Evolutionary conservation across 2,888 invertebrate genomes (phyloP), one percentile per base, ranked within the genome.

Genomic region (Cephonodes hylas): DNA sequence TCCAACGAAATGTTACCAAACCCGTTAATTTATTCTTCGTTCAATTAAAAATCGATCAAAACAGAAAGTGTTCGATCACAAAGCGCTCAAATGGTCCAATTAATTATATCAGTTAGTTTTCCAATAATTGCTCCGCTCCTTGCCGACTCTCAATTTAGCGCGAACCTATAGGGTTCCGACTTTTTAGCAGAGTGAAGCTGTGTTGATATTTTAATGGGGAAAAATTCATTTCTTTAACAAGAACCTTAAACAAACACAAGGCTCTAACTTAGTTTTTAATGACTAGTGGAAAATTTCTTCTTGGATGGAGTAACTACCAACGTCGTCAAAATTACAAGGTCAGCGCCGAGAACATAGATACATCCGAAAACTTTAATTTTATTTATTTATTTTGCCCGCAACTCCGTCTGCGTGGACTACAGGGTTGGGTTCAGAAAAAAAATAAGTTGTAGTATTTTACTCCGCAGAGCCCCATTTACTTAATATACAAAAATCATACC

Each of bases 81-180:
- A 78, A 73, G 73, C 69, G 63, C 61, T 75, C 62, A 67, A 79
- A 75, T 72, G 67, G 69, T 75, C 75, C 79, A 77, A 82, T 84
- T 82, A 82, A 84, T 81, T 80, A 81, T 75, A 79, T 75, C 75
- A 81, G 75, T 80, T 80, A 80, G 78, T 80, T 83, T 80, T 80
- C 81, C 80, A 76, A 81, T 85, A 83, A 83, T 83, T 84, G 82
- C 79, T 81, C 69, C 70, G 72, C 71, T 73, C 65, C 75, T 74
- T 74, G 72, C 71, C 70, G 72, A 73, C 77, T 78, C 71, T 70
- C 70, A 69, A 74, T 71, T 73, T 72, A 67, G 64, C 71, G 68
- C 64, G 64, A 64, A 27, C 48, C 46, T 27, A 18, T 31, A 53
- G 31, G 53, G 53, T 53, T 53, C 77, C 75, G 70, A 76, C 70